phyloP scores from a whole-genome alignment of 2,113 vertebrate genomes.

The Reinhardtius hippoglossoides region DNA sequence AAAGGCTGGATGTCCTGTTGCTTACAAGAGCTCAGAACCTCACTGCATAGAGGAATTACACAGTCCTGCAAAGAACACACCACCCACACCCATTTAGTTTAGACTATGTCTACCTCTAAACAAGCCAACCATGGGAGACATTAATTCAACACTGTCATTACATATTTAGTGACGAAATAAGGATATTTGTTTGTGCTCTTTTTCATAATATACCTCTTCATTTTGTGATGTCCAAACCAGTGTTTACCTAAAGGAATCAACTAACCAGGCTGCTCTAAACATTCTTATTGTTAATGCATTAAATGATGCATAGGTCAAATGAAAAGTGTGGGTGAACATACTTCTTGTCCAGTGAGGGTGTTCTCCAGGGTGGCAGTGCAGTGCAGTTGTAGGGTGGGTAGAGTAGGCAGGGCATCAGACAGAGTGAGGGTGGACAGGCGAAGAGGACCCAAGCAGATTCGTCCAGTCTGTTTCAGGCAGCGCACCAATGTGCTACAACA shows the following conservation, averaged over 20 bases:
- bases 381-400: constrained; percentile 92
- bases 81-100: neutral
- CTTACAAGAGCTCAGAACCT: constrained; percentile 92
- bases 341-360: constrained; percentile 87
- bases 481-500: constrained; percentile 83
- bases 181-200: neutral
- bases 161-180: neutral
- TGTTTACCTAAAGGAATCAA: no score
- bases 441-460: constrained; percentile 92
- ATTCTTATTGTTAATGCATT: neutral
- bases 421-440: constrained; percentile 92
- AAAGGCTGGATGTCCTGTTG: constrained; percentile 96
- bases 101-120: neutral
- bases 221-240: neutral
- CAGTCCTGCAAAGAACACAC: constrained; percentile 85
- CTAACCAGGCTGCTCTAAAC: no score
- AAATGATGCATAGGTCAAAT: neutral
- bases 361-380: constrained; percentile 91
- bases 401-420: constrained; percentile 88
- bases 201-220: neutral
- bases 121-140: neutral
- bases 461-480: constrained; percentile 94
- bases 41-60: constrained; percentile 92
- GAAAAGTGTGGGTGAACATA: constrained; percentile 6
- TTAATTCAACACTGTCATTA: neutral